Evolutionary conservation across 2,888 invertebrate species (phyloP), one percentile per base, ranked within the genome.

Genomic region (Leptinotarsa haldemani): DNA sequence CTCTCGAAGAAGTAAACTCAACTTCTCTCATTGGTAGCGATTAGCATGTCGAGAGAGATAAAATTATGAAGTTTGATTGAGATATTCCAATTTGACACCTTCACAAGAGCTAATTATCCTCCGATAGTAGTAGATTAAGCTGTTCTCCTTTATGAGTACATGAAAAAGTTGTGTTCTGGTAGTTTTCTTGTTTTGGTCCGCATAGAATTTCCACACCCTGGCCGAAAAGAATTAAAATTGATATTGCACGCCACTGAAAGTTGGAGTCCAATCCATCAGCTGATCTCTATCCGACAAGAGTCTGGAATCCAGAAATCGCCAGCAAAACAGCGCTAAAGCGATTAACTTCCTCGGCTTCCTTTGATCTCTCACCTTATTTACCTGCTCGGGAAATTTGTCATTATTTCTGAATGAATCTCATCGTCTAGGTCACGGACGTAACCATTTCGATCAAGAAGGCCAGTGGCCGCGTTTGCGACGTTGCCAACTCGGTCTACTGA

Each of bases 341-440:
- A 61, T n/a, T 40, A 25, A 18, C 61, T 16, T 61, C 61, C 15
- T 25, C 30, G 61, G 61, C 61, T 16, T 61, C 30, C 61, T 61
- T 61, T 61, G 61, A 61, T 61, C 61, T 30, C 40, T 25, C 61
- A 25, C 40, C 61, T 61, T 61, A 61, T 61, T 61, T 61, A 61
- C 61, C 61, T 61, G 30, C 30, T 61, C 61, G 18, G 61, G 61
- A 61, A 61, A 61, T 61, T 61, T 61, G 61, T 61, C 61, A 40
- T 61, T 61, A 30, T 30, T 61, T 50, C 20, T 61, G 61, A 61
- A 61, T 61, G 61, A 61, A 61, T 30, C 61, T 61, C 58, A 40
- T 47, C 68, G 70, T 83, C 84, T 89, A 89, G 89, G 89, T 89
- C 89, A 89, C 88, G 89, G 89, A 88, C 89, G 87, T 80, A 85